Conservation (phyloP, 2,888 invertebrate species). For the Eubasilissa splendida region DNA sequence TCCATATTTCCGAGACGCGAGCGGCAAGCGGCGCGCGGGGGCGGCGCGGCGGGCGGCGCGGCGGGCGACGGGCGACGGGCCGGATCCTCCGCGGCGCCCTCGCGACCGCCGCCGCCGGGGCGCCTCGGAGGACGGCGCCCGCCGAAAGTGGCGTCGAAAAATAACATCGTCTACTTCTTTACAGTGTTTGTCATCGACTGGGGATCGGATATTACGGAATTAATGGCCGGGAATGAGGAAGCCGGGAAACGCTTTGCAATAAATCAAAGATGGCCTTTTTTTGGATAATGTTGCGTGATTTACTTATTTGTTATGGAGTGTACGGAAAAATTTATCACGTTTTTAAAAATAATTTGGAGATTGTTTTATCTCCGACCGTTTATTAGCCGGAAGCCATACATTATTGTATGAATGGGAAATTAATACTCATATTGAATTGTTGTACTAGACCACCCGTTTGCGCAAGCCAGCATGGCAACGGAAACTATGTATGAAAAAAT, state of each 20-base stretch:
- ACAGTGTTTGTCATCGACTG: constrained; percentile 42
- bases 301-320: too few species aligned
- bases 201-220: constrained; percentile 35
- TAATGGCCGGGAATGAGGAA: constrained; percentile 30
- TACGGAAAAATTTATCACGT: too few species aligned
- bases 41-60: constrained; percentile 33
- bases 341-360: too few species aligned
- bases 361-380: too few species aligned
- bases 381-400: too few species aligned
- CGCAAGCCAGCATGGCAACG: too few species aligned
- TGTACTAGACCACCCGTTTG: too few species aligned
- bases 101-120: constrained; percentile 6
- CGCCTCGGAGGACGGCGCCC: constrained; percentile 21
- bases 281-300: constrained; percentile 23
- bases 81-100: constrained; percentile 9
- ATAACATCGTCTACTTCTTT: constrained; percentile 46
- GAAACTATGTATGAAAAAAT: too few species aligned
- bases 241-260: constrained; percentile 11
- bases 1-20: too few species aligned
- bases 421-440: too few species aligned
- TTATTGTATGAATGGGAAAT: too few species aligned
- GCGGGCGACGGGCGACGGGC: constrained; percentile 28
- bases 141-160: constrained; percentile 41
- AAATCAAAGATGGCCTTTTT: constrained; percentile 20
- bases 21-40: neutral